Percentiles rank a stretch among this genome's conserved stretches.
These are phyloP conservation scores for Polypedilum pembai DNA, from an alignment of 1,140 invertebrate species.

Conservation along the genomic window DNA sequence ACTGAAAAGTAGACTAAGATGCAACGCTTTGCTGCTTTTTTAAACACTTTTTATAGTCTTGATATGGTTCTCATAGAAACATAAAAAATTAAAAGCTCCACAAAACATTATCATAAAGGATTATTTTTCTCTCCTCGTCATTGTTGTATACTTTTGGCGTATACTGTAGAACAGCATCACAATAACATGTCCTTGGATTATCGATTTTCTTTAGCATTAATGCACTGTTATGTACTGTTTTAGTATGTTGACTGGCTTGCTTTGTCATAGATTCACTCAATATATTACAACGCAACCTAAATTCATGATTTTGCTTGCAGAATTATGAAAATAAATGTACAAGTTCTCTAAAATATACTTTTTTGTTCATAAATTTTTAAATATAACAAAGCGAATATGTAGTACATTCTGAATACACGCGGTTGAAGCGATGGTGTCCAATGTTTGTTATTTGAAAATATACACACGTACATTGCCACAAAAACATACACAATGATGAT, in stretches of 20 bases:
- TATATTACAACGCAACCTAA: too few species aligned
- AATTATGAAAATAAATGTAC: too few species aligned
- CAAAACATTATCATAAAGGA: slow-evolving; percentile 6
- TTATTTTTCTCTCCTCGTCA: not conserved
- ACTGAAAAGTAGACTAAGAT: not conserved
- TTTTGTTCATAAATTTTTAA: too few species aligned
- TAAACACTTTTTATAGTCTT: not conserved
- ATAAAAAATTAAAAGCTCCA: slow-evolving; percentile 14
- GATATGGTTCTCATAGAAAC: not conserved
- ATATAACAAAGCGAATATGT: too few species aligned
- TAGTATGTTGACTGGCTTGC: not conserved
- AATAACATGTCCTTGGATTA: slow-evolving; percentile 18
- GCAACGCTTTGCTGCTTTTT: not conserved
- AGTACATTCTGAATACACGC: too few species aligned
- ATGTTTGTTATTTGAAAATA: too few species aligned
- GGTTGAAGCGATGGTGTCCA: too few species aligned
- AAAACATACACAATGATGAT: too few species aligned
- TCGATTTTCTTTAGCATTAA: not conserved
- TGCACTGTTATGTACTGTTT: not conserved
- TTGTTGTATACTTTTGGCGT: not conserved
- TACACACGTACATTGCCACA: too few species aligned
- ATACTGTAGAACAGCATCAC: not conserved
- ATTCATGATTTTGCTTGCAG: too few species aligned
- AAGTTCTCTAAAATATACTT: too few species aligned
- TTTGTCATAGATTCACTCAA: too few species aligned